Conservation (phyloP, 2,888 invertebrate genomes). For the Tenthredo mesomela region DNA sequence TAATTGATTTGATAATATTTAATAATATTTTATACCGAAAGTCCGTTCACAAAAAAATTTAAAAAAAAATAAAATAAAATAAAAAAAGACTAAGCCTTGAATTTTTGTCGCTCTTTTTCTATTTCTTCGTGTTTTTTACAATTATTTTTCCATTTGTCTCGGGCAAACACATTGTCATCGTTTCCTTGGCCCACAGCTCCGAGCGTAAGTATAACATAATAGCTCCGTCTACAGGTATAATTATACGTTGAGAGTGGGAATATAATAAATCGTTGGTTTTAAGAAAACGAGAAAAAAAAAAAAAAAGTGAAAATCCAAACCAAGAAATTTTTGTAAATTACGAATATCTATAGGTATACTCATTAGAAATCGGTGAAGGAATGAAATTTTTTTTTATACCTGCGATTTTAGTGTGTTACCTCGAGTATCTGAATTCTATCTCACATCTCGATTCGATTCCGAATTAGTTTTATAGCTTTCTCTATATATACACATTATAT, state of each 20-base stretch:
- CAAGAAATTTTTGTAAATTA: background rate
- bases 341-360: background rate
- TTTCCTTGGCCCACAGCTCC: constrained; percentile 35
- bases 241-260: background rate
- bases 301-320: background rate
- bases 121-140: background rate
- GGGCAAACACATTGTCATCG: constrained; percentile 7
- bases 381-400: background rate
- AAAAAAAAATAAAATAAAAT: no score
- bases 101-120: background rate
- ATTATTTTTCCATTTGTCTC: background rate
- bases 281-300: background rate
- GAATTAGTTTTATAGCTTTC: constrained; percentile 15
- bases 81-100: no score
- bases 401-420: background rate
- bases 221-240: background rate
- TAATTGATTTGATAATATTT: background rate
- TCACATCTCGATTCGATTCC: background rate
- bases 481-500: background rate
- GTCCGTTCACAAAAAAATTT: no score
- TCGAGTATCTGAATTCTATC: background rate
- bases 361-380: background rate
- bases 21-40: no score
- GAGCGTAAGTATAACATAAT: constrained; percentile 13
- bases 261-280: background rate